Evolutionary conservation across 2,113 vertebrate genomes (phyloP).

Genomic region (Gopherus evgoodei): DNA sequence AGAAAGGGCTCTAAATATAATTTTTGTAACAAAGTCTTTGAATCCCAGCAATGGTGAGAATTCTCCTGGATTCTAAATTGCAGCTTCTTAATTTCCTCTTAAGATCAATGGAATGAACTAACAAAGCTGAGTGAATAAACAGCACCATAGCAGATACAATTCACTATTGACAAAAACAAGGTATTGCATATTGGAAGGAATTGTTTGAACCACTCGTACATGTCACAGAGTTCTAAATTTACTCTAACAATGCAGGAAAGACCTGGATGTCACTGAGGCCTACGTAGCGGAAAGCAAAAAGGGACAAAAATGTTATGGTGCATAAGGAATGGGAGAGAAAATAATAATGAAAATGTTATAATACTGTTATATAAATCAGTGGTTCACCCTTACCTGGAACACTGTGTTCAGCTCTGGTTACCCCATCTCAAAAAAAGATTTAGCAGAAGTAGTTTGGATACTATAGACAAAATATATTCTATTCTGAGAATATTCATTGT

Average conservation of each 20-base stretch:
- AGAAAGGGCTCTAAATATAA: background rate
- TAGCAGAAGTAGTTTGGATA: background rate
- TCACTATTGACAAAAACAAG: background rate
- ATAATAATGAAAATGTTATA: background rate
- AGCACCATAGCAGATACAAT: background rate
- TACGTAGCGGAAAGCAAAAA: background rate
- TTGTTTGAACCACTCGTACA: background rate
- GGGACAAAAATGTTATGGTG: background rate
- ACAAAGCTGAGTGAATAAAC: background rate
- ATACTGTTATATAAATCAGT: background rate
- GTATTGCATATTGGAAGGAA: background rate
- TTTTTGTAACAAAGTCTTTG: background rate
- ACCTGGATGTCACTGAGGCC: background rate
- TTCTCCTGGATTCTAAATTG: background rate
- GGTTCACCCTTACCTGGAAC: background rate
- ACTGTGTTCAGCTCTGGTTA: background rate
- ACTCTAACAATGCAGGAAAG: background rate
- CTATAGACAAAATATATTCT: background rate
- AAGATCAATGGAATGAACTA: background rate
- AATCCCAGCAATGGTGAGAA: background rate
- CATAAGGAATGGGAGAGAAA: background rate
- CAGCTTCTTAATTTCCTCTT: constrained; percentile 12
- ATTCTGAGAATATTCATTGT: background rate
- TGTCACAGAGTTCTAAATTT: background rate
- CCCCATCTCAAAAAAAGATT: background rate